Percentiles rank a stretch among this genome's conserved stretches.
Evolutionary conservation across 1,140 invertebrate genomes (phyloP).

Genomic region (Armadillidium nasatum): DNA sequence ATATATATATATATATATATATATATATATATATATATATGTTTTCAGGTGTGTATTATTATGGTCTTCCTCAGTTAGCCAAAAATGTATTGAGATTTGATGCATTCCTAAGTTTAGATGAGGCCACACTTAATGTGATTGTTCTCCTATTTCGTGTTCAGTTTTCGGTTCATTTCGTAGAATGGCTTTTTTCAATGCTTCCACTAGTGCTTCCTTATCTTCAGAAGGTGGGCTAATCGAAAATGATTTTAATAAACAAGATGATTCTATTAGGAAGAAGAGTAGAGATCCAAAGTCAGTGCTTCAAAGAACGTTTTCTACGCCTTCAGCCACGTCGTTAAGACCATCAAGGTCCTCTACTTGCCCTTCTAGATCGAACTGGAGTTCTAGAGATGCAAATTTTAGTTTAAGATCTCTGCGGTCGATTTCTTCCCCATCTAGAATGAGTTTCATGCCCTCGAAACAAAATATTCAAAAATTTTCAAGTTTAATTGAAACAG

Average conservation of each 20-base stretch:
- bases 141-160: too few relatives aligned
- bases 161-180: background rate
- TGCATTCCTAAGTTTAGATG: too few relatives aligned
- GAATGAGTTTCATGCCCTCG: background rate
- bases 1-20: background rate
- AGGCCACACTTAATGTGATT: too few relatives aligned
- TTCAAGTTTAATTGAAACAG: background rate
- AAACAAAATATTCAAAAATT: conserved; percentile 1
- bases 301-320: background rate
- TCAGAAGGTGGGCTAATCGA: background rate
- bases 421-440: background rate
- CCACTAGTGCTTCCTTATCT: conserved; percentile 1
- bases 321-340: background rate
- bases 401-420: background rate
- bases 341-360: background rate
- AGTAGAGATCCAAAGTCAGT: background rate
- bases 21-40: background rate
- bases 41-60: background rate
- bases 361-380: background rate
- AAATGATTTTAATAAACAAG: background rate
- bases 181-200: conserved; percentile 10
- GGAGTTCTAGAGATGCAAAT: background rate
- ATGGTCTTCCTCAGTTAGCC: background rate
- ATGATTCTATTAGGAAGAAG: background rate
- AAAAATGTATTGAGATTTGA: too few relatives aligned